These are phyloP conservation scores for Siderastrea radians DNA, from an alignment of 92 coral and sea anemone genomes.

Conservation along the genomic window DNA sequence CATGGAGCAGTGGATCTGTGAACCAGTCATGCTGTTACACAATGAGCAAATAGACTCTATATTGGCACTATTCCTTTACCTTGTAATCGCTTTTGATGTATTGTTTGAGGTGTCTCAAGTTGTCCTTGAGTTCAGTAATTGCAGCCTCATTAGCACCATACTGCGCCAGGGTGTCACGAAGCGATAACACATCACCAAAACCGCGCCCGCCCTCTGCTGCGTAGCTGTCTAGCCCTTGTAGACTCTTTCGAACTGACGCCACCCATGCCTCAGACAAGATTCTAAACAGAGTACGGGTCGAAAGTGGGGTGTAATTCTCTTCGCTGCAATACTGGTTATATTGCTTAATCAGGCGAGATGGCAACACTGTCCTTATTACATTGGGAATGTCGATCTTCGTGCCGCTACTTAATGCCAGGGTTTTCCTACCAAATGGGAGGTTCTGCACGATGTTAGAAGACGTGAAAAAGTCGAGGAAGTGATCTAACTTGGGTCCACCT, in stretches of 20 bases:
- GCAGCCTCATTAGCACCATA: constrained; percentile 30
- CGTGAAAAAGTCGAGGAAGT: constrained; percentile 64
- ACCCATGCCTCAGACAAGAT: too few relatives aligned
- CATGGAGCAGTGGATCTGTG: constrained; percentile 49
- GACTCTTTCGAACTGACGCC: too few relatives aligned
- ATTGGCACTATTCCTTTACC: constrained; percentile 38
- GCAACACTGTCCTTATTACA: constrained; percentile 46
- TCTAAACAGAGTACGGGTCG: too few relatives aligned
- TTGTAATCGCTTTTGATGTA: constrained; percentile 65
- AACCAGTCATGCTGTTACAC: constrained; percentile 27
- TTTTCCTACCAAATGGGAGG: constrained; percentile 65
- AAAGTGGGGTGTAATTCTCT: too few relatives aligned
- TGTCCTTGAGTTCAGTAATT: constrained; percentile 43
- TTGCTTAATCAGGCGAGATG: too few relatives aligned
- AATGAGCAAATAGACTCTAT: constrained; percentile 20
- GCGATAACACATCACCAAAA: background rate
- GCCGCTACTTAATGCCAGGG: constrained; percentile 34
- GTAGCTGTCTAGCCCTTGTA: too few relatives aligned
- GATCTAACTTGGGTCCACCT: constrained; percentile 57
- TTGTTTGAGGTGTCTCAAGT: constrained; percentile 31
- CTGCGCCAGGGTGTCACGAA: constrained; percentile 24
- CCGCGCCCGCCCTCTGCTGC: too few relatives aligned
- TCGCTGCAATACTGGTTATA: too few relatives aligned
- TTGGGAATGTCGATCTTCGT: constrained; percentile 54
- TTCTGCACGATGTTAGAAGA: constrained; percentile 56